phyloP scores from a whole-genome alignment of 2,113 vertebrate species.

The Tichodroma muraria region DNA sequence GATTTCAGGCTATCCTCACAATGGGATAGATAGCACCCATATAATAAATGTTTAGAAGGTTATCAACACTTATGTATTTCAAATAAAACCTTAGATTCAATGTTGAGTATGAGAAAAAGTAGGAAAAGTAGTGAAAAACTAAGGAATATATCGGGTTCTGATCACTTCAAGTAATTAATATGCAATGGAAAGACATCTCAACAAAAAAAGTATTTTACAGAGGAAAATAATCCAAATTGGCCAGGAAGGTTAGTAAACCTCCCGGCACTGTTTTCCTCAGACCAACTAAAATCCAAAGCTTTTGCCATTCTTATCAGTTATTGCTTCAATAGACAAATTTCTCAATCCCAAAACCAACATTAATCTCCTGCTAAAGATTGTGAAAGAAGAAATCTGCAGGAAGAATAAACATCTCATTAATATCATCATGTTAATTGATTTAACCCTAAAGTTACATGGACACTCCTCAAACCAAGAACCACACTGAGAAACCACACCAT shows the following conservation, averaged over 20 bases:
- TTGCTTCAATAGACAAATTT: neutral
- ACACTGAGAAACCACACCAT: neutral
- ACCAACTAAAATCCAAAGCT: neutral
- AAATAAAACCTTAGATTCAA: neutral
- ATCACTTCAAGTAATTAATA: neutral
- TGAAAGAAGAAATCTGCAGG: neutral
- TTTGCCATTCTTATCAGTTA: neutral
- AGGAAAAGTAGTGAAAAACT: neutral
- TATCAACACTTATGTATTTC: neutral
- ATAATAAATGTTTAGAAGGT: neutral
- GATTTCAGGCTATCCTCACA: neutral
- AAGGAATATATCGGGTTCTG: neutral
- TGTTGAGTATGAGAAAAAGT: neutral
- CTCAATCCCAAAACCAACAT: neutral
- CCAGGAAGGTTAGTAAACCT: neutral
- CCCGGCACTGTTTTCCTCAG: neutral
- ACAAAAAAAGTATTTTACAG: neutral
- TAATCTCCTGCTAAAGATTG: neutral
- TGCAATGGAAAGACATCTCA: neutral
- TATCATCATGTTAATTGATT: neutral
- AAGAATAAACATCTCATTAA: neutral
- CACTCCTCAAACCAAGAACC: neutral
- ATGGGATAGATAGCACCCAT: neutral
- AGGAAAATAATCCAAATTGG: neutral
- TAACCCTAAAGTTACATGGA: neutral